These are phyloP conservation scores for Marisa cornuarietis DNA, from an alignment of 1,140 invertebrate genomes.

Conservation along the genomic window DNA sequence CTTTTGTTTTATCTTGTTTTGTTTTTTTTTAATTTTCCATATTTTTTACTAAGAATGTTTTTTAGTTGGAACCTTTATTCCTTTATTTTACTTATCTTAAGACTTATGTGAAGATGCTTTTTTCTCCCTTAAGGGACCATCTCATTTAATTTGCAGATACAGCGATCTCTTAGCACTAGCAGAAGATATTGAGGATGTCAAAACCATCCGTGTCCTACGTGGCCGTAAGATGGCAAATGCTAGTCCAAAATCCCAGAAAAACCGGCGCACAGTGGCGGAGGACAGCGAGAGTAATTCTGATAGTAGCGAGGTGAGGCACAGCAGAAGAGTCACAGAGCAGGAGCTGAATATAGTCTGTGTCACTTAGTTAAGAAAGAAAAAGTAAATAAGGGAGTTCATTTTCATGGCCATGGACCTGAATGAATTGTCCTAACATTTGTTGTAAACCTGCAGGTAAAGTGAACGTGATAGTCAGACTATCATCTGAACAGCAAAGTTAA, in stretches of 20 bases:
- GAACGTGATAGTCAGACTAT: background rate
- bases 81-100: background rate
- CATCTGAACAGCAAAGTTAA: background rate
- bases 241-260: slow-evolving; percentile 65
- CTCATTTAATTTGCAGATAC: slow-evolving; percentile 68
- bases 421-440: background rate
- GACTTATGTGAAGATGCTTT: background rate
- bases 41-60: background rate
- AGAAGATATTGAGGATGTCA: slow-evolving; percentile 81
- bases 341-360: background rate
- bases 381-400: background rate
- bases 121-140: background rate
- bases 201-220: slow-evolving; percentile 60
- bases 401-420: background rate
- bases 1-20: background rate
- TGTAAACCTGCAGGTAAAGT: background rate
- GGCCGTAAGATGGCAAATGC: slow-evolving; percentile 57
- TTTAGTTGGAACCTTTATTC: background rate
- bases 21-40: background rate
- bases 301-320: background rate
- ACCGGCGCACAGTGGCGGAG: slow-evolving; percentile 59
- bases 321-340: background rate
- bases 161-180: slow-evolving; percentile 90
- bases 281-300: slow-evolving; percentile 77
- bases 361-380: background rate